phyloP scores from a whole-genome alignment of 2,113 vertebrate species.

The Poeciliopsis turrubarensis region DNA sequence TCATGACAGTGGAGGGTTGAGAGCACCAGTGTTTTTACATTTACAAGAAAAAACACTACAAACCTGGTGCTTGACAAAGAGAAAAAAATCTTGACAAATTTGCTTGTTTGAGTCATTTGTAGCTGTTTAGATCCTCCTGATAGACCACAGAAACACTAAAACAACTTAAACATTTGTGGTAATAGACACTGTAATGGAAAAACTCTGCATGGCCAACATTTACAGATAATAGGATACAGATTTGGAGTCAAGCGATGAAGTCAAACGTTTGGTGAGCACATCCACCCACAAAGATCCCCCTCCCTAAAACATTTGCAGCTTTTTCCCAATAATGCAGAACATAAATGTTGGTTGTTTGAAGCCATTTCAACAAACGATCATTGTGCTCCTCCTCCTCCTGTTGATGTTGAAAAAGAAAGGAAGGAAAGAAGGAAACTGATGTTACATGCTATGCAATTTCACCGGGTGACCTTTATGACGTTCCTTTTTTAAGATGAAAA shows the following conservation, averaged over 20 bases:
- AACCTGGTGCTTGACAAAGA: neutral
- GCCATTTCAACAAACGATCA: neutral
- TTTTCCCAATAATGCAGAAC: neutral
- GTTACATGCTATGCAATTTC: neutral
- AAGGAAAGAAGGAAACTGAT: neutral
- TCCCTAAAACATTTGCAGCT: neutral
- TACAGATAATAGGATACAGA: conserved; percentile 8
- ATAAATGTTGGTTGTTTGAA: neutral
- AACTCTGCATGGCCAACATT: neutral
- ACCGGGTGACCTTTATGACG: neutral
- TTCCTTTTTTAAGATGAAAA: neutral
- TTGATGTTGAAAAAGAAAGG: neutral
- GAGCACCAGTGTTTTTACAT: neutral
- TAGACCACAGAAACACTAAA: neutral
- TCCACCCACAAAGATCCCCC: neutral
- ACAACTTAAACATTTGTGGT: neutral
- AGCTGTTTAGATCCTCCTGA: neutral
- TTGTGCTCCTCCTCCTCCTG: neutral
- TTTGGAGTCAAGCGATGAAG: conserved; percentile 5
- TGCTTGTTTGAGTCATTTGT: neutral
- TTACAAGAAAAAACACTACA: neutral
- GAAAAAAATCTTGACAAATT: neutral
- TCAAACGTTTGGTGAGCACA: neutral
- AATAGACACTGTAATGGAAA: neutral
- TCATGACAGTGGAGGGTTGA: neutral